Conservation (phyloP, 2,888 invertebrate genomes). For the Lithophane semibrunnea region DNA sequence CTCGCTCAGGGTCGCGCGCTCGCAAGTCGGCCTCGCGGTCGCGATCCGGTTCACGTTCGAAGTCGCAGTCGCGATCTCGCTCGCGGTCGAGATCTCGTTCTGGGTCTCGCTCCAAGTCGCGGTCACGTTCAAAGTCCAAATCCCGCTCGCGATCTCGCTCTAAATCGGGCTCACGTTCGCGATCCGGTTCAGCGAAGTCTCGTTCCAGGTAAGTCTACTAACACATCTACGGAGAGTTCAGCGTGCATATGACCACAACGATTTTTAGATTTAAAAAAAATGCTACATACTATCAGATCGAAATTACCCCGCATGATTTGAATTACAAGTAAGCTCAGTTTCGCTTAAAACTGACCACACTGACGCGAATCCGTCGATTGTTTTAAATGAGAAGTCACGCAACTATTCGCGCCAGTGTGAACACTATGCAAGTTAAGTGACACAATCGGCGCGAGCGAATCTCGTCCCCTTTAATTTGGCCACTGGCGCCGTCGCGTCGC, state of each 20-base stretch:
- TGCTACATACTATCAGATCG: too few relatives aligned
- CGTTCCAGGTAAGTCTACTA: slow-evolving; percentile 42
- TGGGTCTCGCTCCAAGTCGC: slow-evolving; percentile 68
- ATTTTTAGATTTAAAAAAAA: background rate
- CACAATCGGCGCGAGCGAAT: too few relatives aligned
- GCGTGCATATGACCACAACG: too few relatives aligned
- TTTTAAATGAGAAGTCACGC: background rate
- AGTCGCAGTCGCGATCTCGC: slow-evolving; percentile 67
- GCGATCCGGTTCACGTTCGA: slow-evolving; percentile 66
- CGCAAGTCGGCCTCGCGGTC: slow-evolving; percentile 63
- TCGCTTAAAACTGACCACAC: background rate
- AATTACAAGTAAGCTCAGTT: background rate
- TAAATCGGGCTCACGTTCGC: slow-evolving; percentile 75
- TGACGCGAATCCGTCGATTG: background rate
- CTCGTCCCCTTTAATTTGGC: background rate
- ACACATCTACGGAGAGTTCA: too few relatives aligned
- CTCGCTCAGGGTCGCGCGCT: slow-evolving; percentile 63
- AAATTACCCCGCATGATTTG: background rate
- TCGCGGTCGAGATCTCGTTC: slow-evolving; percentile 69
- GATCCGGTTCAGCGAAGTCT: slow-evolving; percentile 60
- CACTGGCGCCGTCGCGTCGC: background rate
- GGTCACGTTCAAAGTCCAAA: slow-evolving; percentile 70
- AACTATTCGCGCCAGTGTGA: background rate
- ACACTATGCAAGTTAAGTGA: background rate
- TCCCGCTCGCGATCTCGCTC: slow-evolving; percentile 72